A percentile compares a stretch with the other conserved stretches of the same genome.
phyloP scores from a whole-genome alignment of 2,113 vertebrate genomes.

The Actinemys pallida region DNA sequence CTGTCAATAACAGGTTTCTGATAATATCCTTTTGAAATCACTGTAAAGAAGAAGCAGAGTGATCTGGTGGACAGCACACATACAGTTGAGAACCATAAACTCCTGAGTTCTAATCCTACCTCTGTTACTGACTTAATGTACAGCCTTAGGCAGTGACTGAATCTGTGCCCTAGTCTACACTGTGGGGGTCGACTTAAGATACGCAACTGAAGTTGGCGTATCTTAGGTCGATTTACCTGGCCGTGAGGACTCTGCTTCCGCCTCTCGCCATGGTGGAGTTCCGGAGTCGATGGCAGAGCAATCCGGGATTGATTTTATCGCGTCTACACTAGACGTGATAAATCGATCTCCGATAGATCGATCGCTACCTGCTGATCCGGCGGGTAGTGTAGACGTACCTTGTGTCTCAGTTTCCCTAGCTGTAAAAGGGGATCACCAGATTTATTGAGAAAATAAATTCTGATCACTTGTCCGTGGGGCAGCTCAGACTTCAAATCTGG shows the following conservation, averaged over 20 bases:
- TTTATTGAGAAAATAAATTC: neutral
- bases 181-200: too few species aligned
- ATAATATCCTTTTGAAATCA: neutral
- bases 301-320: too few species aligned
- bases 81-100: neutral
- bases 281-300: too few species aligned
- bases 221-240: too few species aligned
- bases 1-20: neutral
- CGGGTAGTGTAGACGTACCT: too few species aligned
- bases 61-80: fast-evolving
- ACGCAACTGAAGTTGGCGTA: too few species aligned
- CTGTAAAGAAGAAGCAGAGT: fast-evolving
- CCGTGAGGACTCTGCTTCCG: too few species aligned
- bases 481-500: neutral
- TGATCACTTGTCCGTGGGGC: neutral
- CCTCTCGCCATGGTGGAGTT: too few species aligned
- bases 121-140: neutral
- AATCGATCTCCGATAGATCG: too few species aligned
- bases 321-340: too few species aligned
- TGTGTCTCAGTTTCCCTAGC: neutral
- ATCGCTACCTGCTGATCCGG: too few species aligned
- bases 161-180: neutral
- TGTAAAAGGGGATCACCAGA: neutral
- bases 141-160: neutral
- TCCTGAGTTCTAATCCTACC: neutral